phyloP scores from a whole-genome alignment of 1,140 invertebrate species.

The Monomorium pharaonis region DNA sequence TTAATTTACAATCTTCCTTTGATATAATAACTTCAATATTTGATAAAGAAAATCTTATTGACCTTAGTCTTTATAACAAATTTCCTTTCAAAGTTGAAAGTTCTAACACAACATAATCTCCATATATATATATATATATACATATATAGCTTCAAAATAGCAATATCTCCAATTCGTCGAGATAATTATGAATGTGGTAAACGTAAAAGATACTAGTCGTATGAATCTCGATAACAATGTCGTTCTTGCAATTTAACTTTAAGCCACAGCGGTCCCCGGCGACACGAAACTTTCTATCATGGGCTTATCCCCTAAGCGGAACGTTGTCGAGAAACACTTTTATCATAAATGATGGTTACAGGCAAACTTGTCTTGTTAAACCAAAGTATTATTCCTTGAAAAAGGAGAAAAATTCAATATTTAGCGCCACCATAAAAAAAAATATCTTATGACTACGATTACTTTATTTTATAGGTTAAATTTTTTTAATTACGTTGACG shows the following conservation, averaged over 20 bases:
- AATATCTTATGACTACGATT: background rate
- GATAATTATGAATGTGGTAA: background rate
- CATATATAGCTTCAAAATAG: background rate
- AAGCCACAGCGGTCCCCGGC: conserved; percentile 26
- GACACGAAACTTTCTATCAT: conserved; percentile 40
- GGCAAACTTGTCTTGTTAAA: conserved; percentile 27
- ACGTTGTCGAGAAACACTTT: conserved; percentile 14
- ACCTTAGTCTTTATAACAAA: background rate
- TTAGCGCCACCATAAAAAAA: background rate
- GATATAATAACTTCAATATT: background rate
- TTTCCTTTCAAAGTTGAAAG: background rate
- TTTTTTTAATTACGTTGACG: background rate
- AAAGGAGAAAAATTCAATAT: background rate
- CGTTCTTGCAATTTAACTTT: conserved; percentile 67
- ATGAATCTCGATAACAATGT: conserved; percentile 44
- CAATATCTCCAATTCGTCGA: background rate
- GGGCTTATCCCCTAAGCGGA: conserved; percentile 40
- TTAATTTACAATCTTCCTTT: background rate
- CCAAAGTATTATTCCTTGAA: background rate
- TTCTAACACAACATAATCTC: no score
- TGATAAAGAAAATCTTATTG: background rate
- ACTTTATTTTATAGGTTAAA: background rate
- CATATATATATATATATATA: no score
- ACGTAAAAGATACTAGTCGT: background rate
- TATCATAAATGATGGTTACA: conserved; percentile 24